These are phyloP conservation scores for Gavia stellata DNA, from an alignment of 2,113 vertebrate species.

Conservation along the genomic window DNA sequence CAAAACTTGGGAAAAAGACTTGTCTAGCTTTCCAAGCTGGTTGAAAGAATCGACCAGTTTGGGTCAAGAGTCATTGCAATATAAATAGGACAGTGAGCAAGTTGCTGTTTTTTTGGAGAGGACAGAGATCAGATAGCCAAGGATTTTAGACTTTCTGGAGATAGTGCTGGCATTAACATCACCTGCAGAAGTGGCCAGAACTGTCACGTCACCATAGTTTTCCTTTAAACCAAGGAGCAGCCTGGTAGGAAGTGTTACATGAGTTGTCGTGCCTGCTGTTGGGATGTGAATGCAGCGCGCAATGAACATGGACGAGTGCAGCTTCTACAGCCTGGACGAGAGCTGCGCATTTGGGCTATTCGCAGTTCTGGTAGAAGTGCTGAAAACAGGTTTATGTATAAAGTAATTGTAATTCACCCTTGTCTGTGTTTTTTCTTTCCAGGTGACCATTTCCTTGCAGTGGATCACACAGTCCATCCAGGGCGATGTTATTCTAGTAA, in stretches of 20 bases:
- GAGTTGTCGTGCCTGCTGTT: rapidly evolving
- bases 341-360: background rate
- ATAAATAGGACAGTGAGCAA: background rate
- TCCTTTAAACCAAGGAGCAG: background rate
- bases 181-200: background rate
- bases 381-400: background rate
- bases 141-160: background rate
- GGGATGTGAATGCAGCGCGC: rapidly evolving
- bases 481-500: background rate
- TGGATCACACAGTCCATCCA: background rate
- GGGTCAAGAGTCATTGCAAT: background rate
- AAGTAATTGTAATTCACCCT: background rate
- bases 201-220: background rate
- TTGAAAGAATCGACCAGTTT: background rate
- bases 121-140: background rate
- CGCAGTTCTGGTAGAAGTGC: background rate
- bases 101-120: background rate
- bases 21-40: background rate
- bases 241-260: background rate
- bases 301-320: rapidly evolving
- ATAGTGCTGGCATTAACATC: background rate
- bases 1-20: background rate
- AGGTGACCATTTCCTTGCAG: background rate
- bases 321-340: background rate
- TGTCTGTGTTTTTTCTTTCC: background rate